A percentile compares a stretch with the other conserved stretches of the same genome.
Evolutionary conservation across 2,113 vertebrate genomes (phyloP).

Genomic region (Alligator sinensis): DNA sequence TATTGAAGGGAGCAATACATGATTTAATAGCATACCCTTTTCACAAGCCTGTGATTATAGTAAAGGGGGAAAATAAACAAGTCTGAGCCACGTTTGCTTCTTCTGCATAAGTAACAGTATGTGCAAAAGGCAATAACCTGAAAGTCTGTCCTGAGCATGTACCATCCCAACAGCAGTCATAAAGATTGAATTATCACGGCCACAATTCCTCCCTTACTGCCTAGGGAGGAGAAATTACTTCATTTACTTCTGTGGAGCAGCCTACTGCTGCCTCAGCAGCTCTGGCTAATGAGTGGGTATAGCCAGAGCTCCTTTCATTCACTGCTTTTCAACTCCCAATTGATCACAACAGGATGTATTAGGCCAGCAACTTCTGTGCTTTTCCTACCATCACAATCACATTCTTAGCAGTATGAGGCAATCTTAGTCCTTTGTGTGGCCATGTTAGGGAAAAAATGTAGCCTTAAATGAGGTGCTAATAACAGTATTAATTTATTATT

Average conservation of each 20-base stretch:
- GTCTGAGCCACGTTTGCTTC: background rate
- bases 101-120: background rate
- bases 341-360: background rate
- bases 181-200: background rate
- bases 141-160: background rate
- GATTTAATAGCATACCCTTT: background rate
- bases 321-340: background rate
- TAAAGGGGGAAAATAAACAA: background rate
- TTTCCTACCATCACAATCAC: background rate
- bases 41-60: no score
- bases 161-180: background rate
- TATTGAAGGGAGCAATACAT: background rate
- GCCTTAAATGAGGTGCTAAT: background rate
- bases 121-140: background rate
- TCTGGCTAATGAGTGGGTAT: background rate
- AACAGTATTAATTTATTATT: background rate
- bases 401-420: background rate
- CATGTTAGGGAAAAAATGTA: background rate
- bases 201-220: background rate
- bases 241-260: background rate
- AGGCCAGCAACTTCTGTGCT: background rate
- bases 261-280: background rate
- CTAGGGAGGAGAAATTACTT: background rate
- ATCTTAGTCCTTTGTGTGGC: background rate
- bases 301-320: rapidly evolving